These are phyloP conservation scores for Stichodactyla mertensii DNA, from an alignment of 64 coral and sea anemone genomes.

Conservation along the genomic window DNA sequence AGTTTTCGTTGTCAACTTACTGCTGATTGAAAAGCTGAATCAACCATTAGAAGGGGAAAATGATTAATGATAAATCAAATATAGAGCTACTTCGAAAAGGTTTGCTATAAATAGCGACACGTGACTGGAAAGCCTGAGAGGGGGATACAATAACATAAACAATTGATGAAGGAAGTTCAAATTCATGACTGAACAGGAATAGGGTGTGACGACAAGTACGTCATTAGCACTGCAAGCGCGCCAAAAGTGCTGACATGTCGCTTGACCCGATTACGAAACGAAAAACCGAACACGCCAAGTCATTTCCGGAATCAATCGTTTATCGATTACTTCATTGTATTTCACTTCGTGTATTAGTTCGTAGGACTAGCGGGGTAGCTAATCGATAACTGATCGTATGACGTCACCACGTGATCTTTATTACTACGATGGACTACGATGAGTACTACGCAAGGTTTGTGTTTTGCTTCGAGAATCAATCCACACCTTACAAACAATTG, in stretches of 20 bases:
- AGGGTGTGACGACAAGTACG: slow-evolving; percentile 7
- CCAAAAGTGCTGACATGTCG: slow-evolving; percentile 21
- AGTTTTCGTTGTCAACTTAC: background rate
- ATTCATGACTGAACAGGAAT: slow-evolving; percentile 12
- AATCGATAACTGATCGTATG: slow-evolving; percentile 13
- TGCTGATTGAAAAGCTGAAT: background rate
- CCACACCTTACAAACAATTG: slow-evolving; percentile 2
- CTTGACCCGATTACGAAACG: slow-evolving; percentile 2
- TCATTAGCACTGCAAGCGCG: slow-evolving; percentile 26
- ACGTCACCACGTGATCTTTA: slow-evolving; percentile 4
- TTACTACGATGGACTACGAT: background rate
- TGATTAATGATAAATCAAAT: background rate
- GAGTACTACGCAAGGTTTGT: background rate
- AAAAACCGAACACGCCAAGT: background rate
- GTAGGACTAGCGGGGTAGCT: background rate
- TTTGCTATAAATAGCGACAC: background rate
- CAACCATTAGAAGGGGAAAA: too few relatives aligned
- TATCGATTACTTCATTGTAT: background rate
- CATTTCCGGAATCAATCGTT: background rate
- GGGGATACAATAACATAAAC: background rate
- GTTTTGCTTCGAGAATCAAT: slow-evolving; percentile 21
- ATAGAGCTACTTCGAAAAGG: background rate
- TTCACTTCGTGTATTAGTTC: background rate
- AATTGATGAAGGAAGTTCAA: background rate
- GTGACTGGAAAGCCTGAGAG: background rate